Conservation (phyloP, 2,797 vertebrate genomes). For the Oophaga sylvatica region DNA sequence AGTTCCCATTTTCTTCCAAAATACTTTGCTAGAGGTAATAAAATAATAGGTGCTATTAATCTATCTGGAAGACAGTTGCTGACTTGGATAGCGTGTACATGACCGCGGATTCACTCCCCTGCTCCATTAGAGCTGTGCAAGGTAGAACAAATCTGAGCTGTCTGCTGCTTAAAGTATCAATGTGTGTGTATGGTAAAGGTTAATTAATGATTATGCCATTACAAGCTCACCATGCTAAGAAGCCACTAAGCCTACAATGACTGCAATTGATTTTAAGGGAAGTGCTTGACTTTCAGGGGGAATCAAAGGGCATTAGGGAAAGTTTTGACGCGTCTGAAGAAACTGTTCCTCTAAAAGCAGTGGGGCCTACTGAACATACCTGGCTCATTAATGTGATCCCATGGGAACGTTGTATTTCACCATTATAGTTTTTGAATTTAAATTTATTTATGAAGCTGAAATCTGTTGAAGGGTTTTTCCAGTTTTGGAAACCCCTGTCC, state of each 20-base stretch:
- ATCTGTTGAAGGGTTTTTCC: not conserved
- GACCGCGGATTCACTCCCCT: not conserved
- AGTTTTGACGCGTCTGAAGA: not conserved
- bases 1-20: not conserved
- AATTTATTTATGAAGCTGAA: not conserved
- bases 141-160: not conserved
- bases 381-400: not conserved
- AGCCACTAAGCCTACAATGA: constrained; percentile 37
- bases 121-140: not conserved
- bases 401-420: not conserved
- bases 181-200: constrained; percentile 38
- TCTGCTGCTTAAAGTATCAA: constrained; percentile 42
- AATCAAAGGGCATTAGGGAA: constrained; percentile 39
- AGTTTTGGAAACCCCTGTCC: not conserved
- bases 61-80: not conserved
- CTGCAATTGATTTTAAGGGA: constrained; percentile 37
- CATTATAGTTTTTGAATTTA: not conserved
- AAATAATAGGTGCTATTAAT: constrained; percentile 1
- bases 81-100: not conserved
- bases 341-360: constrained; percentile 7
- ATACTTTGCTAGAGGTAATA: not conserved
- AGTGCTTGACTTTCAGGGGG: constrained; percentile 46
- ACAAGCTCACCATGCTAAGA: constrained; percentile 40
- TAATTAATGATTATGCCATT: constrained; percentile 52
- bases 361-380: not conserved